A percentile compares a stretch with the other conserved stretches of the same genome.
Conservation (phyloP, 2,797 vertebrate genomes). For the Lithobates pipiens region DNA sequence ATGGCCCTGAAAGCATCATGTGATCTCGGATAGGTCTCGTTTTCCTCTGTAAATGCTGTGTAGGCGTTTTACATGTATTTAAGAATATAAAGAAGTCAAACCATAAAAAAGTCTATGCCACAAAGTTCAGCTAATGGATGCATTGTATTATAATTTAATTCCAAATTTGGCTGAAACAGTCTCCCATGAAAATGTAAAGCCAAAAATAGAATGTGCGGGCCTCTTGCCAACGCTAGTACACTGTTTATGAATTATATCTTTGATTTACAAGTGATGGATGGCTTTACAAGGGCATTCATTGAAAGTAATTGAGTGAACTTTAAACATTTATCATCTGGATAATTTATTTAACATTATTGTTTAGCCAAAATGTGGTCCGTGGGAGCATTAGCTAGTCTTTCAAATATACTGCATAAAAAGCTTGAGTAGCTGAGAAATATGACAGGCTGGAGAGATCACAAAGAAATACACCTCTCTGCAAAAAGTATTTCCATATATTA, state of each 20-base stretch:
- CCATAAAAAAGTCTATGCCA: neutral
- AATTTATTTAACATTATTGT: conserved; percentile 67
- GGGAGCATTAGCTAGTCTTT: conserved; percentile 48
- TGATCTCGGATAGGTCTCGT: neutral
- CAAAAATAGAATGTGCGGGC: conserved; percentile 45
- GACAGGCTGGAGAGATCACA: conserved; percentile 1
- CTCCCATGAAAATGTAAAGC: conserved; percentile 17
- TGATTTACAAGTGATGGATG: conserved; percentile 54
- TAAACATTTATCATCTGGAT: conserved; percentile 66
- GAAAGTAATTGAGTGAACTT: conserved; percentile 58
- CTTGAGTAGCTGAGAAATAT: conserved; percentile 15
- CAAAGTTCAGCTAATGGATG: conserved; percentile 6
- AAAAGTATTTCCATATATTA: conserved; percentile 8
- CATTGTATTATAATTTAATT: conserved; percentile 44
- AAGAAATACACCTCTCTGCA: conserved; percentile 1
- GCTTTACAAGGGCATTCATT: conserved; percentile 57
- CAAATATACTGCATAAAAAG: conserved; percentile 23
- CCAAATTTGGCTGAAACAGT: conserved; percentile 53
- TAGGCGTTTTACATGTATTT: conserved; percentile 5
- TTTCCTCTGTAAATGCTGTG: neutral
- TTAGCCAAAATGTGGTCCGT: conserved; percentile 62
- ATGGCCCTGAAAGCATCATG: neutral
- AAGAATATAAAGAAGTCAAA: conserved; percentile 17
- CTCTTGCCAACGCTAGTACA: conserved; percentile 38
- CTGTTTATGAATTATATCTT: conserved; percentile 58